Evolutionary conservation across 2,113 vertebrate genomes (phyloP), one percentile per base, ranked within the genome.

Genomic region (Strigops habroptila): DNA sequence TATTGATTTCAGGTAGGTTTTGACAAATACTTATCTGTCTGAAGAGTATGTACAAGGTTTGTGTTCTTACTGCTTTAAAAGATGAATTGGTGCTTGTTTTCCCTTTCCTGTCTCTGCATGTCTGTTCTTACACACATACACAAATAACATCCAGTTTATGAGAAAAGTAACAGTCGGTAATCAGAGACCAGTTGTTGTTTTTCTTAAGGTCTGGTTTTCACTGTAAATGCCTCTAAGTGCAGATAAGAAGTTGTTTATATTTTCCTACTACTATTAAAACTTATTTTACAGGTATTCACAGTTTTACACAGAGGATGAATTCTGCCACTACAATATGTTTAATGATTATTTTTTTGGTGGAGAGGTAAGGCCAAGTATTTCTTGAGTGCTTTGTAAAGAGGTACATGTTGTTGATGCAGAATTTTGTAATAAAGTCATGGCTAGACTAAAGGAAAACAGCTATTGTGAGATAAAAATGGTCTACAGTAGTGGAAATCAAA

Each of bases 261-360:
- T 77, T 91, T 87, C 82, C 48, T 63, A 12, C 43, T 64, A 14
- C 27, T 55, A 18, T 86, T 44, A 48, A 85, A 81, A 84, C 80
- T 95, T 97, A 37, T 74, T 96, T 98, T 98, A 22, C 97, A 99
- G 99, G 86, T 99, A 99, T 81, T 98, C 99, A 23, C 99, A 99
- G 89, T 99, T 99, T 98, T 99, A 99, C 90, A 90, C 96, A 53
- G 97, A 98, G 89, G 98, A 98, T 39, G 99, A 99, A 60, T 99
- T 99, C 97, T 99, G 99, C 93, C 99, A 98, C 95, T 99, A 99
- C 96, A 99, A 99, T 95, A 99, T 99, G 99, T 99, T 99, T 97
- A 99, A 99, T 96, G 98, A 99, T 97, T 97, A 99, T 97, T 99
- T 99, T 97, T 99, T 99, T 97, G 98, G 97, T 5, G 99, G 98